Evolutionary conservation across 2,888 invertebrate genomes (phyloP).

Genomic region (Pedicia rivosa): DNA sequence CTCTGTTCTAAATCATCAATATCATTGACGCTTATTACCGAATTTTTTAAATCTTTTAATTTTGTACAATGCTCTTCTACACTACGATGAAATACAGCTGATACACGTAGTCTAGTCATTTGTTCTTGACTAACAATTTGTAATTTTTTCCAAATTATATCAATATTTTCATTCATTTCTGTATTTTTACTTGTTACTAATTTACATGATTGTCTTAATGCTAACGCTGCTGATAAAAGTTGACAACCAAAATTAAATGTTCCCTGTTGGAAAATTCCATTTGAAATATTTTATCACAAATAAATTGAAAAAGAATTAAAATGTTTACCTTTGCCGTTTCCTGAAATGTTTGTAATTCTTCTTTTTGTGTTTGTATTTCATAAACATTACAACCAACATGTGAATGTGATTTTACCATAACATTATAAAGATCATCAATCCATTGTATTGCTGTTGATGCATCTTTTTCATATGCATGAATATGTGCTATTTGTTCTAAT

Average conservation of each 20-base stretch:
- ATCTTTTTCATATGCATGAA: slow-evolving; percentile 60
- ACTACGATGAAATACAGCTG: slow-evolving; percentile 58
- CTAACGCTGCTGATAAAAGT: slow-evolving; percentile 54
- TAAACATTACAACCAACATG: slow-evolving; percentile 56
- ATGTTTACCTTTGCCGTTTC: slow-evolving; percentile 55
- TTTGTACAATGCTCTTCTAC: slow-evolving; percentile 46
- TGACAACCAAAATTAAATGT: slow-evolving; percentile 71
- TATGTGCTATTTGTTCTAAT: slow-evolving; percentile 59
- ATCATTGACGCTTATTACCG: slow-evolving; percentile 33
- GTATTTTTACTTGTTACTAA: slow-evolving; percentile 40
- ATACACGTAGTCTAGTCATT: slow-evolving; percentile 56
- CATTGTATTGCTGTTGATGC: slow-evolving; percentile 59
- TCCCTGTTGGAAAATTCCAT: slow-evolving; percentile 34
- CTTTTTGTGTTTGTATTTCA: slow-evolving; percentile 59
- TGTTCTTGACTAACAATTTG: slow-evolving; percentile 56
- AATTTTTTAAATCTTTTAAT: slow-evolving; percentile 40
- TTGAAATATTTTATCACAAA: neutral
- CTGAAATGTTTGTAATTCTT: slow-evolving; percentile 57
- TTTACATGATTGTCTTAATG: slow-evolving; percentile 55
- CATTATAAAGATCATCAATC: slow-evolving; percentile 58
- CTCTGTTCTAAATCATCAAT: slow-evolving; percentile 30
- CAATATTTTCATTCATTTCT: slow-evolving; percentile 37
- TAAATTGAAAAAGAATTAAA: neutral
- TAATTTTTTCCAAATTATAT: slow-evolving; percentile 51
- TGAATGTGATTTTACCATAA: slow-evolving; percentile 48